Percentiles rank a stretch among this genome's conserved stretches.
phyloP scores from a whole-genome alignment of 92 coral and sea anemone species.

The Isaurus tuberculatus region DNA sequence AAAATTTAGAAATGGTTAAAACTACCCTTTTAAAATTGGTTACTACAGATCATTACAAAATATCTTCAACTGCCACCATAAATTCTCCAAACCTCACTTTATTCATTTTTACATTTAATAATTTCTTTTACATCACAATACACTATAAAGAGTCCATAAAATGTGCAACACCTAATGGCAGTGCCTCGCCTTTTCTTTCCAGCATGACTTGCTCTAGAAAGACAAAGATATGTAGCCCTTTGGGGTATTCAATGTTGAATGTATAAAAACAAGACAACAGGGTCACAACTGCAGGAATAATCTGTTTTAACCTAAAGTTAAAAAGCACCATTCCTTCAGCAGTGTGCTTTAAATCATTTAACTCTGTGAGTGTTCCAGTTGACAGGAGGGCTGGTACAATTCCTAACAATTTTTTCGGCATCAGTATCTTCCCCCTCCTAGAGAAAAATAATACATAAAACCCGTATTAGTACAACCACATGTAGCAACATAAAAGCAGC shows the following conservation, averaged over 20 bases:
- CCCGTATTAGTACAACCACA: constrained; percentile 11
- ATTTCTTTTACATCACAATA: background rate
- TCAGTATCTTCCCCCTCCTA: constrained; percentile 38
- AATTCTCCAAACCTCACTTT: background rate
- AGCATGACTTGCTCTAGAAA: background rate
- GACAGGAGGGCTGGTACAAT: constrained; percentile 26
- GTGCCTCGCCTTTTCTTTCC: constrained; percentile 10
- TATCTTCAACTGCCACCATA: background rate
- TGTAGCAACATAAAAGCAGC: background rate
- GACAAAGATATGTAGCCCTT: constrained; percentile 1
- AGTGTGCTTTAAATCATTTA: constrained; percentile 6
- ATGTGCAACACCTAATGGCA: background rate
- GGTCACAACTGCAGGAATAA: background rate
- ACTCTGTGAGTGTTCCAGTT: background rate
- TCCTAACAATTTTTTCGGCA: background rate
- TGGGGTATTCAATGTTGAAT: constrained; percentile 7
- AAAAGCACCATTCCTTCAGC: constrained; percentile 20
- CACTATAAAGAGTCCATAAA: background rate
- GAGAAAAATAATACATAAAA: constrained; percentile 11
- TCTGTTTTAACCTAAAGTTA: background rate
- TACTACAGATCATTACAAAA: background rate
- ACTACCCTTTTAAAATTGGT: background rate
- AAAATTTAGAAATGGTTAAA: background rate
- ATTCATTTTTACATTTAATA: background rate
- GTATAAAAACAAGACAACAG: background rate